Evolutionary conservation across 2,888 invertebrate species (phyloP), one percentile per base, ranked within the genome.

Genomic region (Cosmorhoe ocellata): DNA sequence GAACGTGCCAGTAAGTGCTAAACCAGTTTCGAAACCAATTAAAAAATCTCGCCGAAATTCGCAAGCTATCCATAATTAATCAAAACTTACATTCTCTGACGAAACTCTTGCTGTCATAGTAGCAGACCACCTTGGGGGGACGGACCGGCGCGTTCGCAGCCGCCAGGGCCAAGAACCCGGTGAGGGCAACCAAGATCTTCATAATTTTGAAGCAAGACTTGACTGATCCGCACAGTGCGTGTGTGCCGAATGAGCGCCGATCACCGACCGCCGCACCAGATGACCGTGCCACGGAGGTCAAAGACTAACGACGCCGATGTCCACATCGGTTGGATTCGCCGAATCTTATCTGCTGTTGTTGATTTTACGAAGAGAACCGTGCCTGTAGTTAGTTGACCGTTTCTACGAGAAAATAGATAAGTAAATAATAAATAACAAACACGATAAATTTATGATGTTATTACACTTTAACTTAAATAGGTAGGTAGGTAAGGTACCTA

Each of bases 51-150:
- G 59, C 59, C 53, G 58, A 63, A 79, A 82, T 83, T 54, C 50
- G 74, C 81, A 80, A 63, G 59, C 54, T 3, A 3, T 18, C 18
- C 18, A 18, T 18, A 56, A 38, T 47, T 43, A 49, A 48, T 52
- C 37, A 52, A 26, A 39, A 90, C 91, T 91, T 84, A 95, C 95
- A 94, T 88, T 92, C 90, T 71, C 95, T 91, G 68, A 92, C 90
- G 76, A 91, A 92, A 61, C 94, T 92, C 74, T 91, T 92, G 79
- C 93, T 93, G 79, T 95, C 93, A 83, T 94, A 95, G 77, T 93
- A 95, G 75, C 95, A 95, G 67, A 95, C 84, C 38, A 94, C 92
- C 84, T 94, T 94, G 69, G 90, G 18, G 87, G 76, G 22, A 2
- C 3, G 4, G 2, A 76, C 68, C 4, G 82, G 76, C 22, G 85